Evolutionary conservation across 2,888 invertebrate species (phyloP).

Genomic region (Buathra laborator): DNA sequence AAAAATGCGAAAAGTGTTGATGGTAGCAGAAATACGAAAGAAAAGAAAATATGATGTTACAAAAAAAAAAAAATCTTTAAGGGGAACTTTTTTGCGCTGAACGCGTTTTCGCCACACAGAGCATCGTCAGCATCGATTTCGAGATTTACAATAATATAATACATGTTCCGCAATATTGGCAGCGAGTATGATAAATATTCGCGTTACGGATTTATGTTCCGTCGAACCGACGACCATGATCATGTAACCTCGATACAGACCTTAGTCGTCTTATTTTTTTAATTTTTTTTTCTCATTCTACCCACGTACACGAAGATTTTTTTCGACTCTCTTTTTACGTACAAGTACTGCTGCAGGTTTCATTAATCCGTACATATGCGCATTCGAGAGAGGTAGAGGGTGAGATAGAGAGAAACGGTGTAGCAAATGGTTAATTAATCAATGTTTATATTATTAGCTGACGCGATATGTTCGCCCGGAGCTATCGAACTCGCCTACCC

Average conservation of each 20-base stretch:
- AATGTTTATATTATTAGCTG: conserved; percentile 82
- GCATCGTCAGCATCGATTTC: not conserved
- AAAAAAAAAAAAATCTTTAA: conserved; percentile 1
- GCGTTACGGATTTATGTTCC: conserved; percentile 61
- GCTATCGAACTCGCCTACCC: conserved; percentile 60
- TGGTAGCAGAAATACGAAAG: not conserved
- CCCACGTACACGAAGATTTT: not conserved
- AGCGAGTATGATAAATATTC: conserved; percentile 65
- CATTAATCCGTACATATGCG: conserved; percentile 73
- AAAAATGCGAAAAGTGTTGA: not conserved
- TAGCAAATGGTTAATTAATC: conserved; percentile 81
- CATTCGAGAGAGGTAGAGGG: conserved; percentile 45
- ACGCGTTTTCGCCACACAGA: not conserved
- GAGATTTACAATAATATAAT: conserved; percentile 32
- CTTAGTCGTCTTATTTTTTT: conserved; percentile 42
- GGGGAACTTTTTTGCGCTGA: not conserved
- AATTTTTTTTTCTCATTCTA: conserved; percentile 21
- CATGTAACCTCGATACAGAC: conserved; percentile 65
- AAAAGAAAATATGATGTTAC: not conserved
- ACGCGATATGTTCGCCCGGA: conserved; percentile 65
- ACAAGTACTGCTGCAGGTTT: conserved; percentile 68
- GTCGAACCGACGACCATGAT: conserved; percentile 59
- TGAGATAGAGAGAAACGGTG: conserved; percentile 62
- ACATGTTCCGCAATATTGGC: conserved; percentile 44
- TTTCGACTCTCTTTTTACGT: conserved; percentile 22